Conservation (phyloP, 2,888 invertebrate genomes). For the Andrena hattorfiana region DNA sequence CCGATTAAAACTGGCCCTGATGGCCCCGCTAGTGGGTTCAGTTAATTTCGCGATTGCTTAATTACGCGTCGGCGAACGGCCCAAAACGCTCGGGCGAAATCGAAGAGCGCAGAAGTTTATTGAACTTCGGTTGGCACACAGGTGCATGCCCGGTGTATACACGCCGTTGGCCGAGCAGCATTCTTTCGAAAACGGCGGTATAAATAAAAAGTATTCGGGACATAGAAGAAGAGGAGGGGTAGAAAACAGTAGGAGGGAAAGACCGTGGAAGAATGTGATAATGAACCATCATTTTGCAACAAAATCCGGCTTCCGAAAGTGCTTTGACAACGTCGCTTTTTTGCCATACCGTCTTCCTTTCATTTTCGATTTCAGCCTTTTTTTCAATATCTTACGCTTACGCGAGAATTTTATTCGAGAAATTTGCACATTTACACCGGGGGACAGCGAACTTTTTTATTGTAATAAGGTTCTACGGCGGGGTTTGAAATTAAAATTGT, state of each 20-base stretch:
- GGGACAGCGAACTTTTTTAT: not conserved
- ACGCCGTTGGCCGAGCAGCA: conserved; percentile 49
- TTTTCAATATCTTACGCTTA: conserved; percentile 13
- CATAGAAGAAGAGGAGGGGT: conserved; percentile 8
- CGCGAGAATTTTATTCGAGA: not conserved
- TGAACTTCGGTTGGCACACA: conserved; percentile 64
- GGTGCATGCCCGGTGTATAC: conserved; percentile 46
- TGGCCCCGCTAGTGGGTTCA: not conserved
- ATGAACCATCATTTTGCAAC: conserved; percentile 23
- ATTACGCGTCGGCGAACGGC: conserved; percentile 42
- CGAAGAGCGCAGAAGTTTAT: conserved; percentile 53
- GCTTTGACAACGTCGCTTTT: not conserved
- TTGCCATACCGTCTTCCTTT: not conserved
- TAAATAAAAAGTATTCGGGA: conserved; percentile 57
- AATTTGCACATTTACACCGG: no score
- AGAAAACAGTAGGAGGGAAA: not conserved
- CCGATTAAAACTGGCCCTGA: not conserved
- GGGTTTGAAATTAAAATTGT: no score
- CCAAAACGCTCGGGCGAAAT: conserved; percentile 24
- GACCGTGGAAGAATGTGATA: conserved; percentile 21
- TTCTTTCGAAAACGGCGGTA: conserved; percentile 62
- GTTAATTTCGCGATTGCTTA: conserved; percentile 59
- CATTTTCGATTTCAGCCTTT: not conserved
- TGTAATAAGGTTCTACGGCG: no score
- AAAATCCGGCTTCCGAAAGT: conserved; percentile 18